These are phyloP conservation scores for Cydia amplana DNA, from an alignment of 1,140 invertebrate species.

Conservation along the genomic window DNA sequence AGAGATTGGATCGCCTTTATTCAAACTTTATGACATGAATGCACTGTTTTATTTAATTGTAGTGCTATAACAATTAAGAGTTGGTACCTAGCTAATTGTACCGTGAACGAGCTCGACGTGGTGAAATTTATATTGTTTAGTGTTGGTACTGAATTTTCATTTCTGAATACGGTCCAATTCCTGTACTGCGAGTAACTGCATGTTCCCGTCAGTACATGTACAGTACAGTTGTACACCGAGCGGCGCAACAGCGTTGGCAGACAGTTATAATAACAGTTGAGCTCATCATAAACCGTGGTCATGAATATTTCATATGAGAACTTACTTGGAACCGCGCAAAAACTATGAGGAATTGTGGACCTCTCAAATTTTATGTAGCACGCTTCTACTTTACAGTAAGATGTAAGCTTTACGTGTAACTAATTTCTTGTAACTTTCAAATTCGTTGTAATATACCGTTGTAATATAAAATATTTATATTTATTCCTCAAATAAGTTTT, in stretches of 20 bases:
- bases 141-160: background rate
- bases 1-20: no score
- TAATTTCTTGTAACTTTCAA: no score
- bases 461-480: no score
- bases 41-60: no score
- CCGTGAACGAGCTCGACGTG: no score
- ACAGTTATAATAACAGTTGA: constrained; percentile 53
- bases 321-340: constrained; percentile 40
- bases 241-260: constrained; percentile 33
- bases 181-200: constrained; percentile 38
- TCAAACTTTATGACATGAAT: no score
- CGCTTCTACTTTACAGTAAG: background rate
- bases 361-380: constrained; percentile 32
- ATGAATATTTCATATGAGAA: constrained; percentile 48
- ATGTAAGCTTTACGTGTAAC: background rate
- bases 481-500: no score
- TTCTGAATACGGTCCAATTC: background rate
- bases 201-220: background rate
- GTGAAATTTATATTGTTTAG: no score
- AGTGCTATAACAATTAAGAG: no score
- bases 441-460: no score
- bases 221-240: constrained; percentile 16
- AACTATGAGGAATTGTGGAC: constrained; percentile 26
- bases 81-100: no score
- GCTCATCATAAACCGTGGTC: constrained; percentile 45